Evolutionary conservation across 2,113 vertebrate species (phyloP).

Genomic region (Mungos mungo): DNA sequence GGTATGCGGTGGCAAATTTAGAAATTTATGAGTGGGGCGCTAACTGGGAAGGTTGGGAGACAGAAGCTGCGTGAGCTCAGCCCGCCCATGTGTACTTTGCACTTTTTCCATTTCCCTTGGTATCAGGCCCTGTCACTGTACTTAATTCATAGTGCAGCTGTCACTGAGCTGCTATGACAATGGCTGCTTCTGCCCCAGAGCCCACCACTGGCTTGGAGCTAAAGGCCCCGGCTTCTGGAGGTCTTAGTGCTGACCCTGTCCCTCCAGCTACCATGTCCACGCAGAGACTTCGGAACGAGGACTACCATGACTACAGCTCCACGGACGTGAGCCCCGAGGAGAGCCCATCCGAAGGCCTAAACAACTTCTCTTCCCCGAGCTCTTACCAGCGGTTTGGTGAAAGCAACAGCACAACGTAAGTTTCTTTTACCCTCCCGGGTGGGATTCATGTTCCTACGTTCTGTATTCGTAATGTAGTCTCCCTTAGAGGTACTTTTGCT

Average conservation of each 20-base stretch:
- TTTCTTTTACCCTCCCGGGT: not conserved
- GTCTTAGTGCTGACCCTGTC: constrained; percentile 39
- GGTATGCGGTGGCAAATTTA: not conserved
- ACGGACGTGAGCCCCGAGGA: constrained; percentile 82
- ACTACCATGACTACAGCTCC: constrained; percentile 88
- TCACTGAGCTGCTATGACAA: not conserved
- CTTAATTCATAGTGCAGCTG: not conserved
- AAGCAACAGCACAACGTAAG: constrained; percentile 85
- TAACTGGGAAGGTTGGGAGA: not conserved
- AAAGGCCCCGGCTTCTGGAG: not conserved
- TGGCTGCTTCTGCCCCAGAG: constrained; percentile 65
- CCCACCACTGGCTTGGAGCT: constrained; percentile 64
- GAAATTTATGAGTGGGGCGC: not conserved
- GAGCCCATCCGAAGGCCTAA: constrained; percentile 74
- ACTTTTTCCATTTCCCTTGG: constrained; percentile 29
- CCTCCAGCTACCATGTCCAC: constrained; percentile 87
- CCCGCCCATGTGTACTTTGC: constrained; percentile 49
- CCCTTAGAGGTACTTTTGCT: not conserved
- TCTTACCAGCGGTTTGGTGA: constrained; percentile 87
- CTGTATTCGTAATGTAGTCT: not conserved
- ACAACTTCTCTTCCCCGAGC: constrained; percentile 52
- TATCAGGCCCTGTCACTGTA: not conserved
- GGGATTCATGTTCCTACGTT: not conserved
- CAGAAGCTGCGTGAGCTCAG: not conserved
- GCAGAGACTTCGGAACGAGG: constrained; percentile 84